Evolutionary conservation across 2,797 vertebrate genomes (phyloP).

Genomic region (Mormyrus proboscirostris): DNA sequence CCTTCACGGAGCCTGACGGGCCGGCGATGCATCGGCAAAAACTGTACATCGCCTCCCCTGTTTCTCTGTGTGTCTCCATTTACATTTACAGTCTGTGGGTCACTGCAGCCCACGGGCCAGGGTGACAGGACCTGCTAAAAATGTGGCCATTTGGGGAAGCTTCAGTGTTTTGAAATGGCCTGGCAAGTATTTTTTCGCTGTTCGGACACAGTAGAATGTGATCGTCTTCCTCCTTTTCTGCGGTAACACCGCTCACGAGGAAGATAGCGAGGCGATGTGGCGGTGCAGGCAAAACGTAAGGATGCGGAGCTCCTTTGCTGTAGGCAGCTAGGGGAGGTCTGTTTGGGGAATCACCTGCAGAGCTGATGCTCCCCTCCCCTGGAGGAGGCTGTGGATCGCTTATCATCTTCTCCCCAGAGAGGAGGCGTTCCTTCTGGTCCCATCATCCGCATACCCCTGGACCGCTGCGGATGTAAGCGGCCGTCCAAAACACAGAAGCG

Average conservation of each 20-base stretch:
- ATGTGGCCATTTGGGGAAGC: neutral
- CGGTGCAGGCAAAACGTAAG: neutral
- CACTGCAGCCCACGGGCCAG: slow-evolving; percentile 53
- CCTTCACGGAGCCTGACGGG: slow-evolving; percentile 40
- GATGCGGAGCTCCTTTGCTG: neutral
- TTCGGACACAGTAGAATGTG: neutral
- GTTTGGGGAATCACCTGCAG: neutral
- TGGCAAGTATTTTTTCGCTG: neutral
- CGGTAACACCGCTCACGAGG: neutral
- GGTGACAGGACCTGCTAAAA: neutral
- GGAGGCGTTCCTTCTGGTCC: neutral
- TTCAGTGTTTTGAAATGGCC: neutral
- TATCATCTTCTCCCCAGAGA: neutral
- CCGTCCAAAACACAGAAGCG: slow-evolving; percentile 30
- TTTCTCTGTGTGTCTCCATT: slow-evolving; percentile 37
- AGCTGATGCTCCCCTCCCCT: neutral
- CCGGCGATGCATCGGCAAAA: slow-evolving; percentile 20
- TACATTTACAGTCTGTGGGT: slow-evolving; percentile 63
- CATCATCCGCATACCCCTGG: neutral
- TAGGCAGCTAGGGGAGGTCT: neutral
- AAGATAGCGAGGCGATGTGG: neutral
- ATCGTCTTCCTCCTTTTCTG: neutral
- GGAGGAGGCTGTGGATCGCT: neutral
- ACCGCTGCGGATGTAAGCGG: neutral
- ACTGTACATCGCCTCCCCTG: neutral